phyloP scores from a whole-genome alignment of 1,140 invertebrate species.

The Panagrolaimus sp. region DNA sequence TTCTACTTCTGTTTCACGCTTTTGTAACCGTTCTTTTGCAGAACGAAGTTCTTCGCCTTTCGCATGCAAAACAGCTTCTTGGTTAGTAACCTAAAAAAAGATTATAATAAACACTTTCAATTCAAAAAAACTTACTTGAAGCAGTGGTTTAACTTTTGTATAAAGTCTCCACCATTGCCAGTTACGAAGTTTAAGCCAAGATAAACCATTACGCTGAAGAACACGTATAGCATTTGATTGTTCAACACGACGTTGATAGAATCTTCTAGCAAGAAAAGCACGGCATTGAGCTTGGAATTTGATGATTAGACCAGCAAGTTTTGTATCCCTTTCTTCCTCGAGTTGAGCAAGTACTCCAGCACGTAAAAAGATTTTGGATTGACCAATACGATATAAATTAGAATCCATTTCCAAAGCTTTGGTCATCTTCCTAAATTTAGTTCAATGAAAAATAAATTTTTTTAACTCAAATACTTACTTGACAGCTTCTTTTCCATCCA shows the following conservation, averaged over 20 bases:
- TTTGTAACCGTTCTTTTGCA: conserved; percentile 29
- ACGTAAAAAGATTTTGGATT: conserved; percentile 96
- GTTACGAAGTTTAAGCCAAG: conserved; percentile 93
- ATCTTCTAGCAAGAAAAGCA: conserved; percentile 83
- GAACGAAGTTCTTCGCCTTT: conserved; percentile 88
- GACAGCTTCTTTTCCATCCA: conserved; percentile 99
- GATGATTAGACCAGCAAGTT: conserved; percentile 94
- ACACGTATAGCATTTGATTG: conserved; percentile 97
- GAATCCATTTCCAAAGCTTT: conserved; percentile 87
- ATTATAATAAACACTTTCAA: no score
- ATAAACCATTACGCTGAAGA: conserved; percentile 95
- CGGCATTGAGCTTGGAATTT: conserved; percentile 96
- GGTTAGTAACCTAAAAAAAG: conserved; percentile 72
- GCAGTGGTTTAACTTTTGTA: conserved; percentile 76
- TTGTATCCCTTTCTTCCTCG: conserved; percentile 96
- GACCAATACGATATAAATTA: conserved; percentile 90
- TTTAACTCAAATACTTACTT: no score
- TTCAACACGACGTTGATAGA: conserved; percentile 92
- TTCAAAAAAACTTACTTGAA: conserved; percentile 60
- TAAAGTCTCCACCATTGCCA: conserved; percentile 99
- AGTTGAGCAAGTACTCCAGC: conserved; percentile 95
- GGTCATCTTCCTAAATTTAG: conserved; percentile 65
- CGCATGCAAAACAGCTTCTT: conserved; percentile 90
- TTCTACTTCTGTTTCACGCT: conserved; percentile 31
- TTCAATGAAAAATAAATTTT: no score